Base-by-base conservation (phyloP, 2,113 vertebrate genomes). In the Clinocottus analis region DNA sequence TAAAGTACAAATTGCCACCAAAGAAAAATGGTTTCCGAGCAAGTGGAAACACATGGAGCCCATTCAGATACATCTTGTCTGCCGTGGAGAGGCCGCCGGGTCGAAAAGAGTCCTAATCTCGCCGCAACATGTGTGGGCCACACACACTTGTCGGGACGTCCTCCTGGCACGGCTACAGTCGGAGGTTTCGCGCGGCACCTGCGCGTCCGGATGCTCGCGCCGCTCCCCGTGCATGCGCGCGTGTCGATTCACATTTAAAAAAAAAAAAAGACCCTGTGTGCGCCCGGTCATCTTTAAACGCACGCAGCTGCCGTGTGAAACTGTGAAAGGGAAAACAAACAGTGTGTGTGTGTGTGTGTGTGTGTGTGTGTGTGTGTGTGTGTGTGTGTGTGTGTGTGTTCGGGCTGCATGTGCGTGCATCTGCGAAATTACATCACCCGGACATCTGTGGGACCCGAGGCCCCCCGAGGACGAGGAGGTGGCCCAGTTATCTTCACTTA, bases 151-250 rank as follows among this genome's bases (percentile, higher is more conserved):
- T 64, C 37, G 76, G 83, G 88, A 84, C 80, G 58, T 82, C 63
- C 63, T 87, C 74, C 78, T 92, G 89, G 90, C 87, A 89, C 72
- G 7, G 64, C 75, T 87, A 85, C 87, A 90, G 77, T 92, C 89
- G 17, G 75, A 70, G 63, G 37, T 31, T 75, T 77, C 49, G 60
- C 37, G 7, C 43, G 10, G 76, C 86, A 92, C 84, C 89, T 89
- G 89, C 72, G 79, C 4, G 59, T 84, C 82, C 80, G 2, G 29
- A 31, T 4, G 35, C 68, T 51, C 49, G 12, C 74, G 69, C 23
- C 33, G 27, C 68, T 60, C 70, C 29, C 13, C 31, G 65, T 51
- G 67, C 75, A 41, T n/a, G 59, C 31, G 65, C 41, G 67, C 75
- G 51, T n/a, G 59, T 85, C 2, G 2, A 66, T 84, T 75, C 68